Conservation (phyloP, 37 sponge, comb jelly and placozoan species). For the Lycopodina hypogea region DNA sequence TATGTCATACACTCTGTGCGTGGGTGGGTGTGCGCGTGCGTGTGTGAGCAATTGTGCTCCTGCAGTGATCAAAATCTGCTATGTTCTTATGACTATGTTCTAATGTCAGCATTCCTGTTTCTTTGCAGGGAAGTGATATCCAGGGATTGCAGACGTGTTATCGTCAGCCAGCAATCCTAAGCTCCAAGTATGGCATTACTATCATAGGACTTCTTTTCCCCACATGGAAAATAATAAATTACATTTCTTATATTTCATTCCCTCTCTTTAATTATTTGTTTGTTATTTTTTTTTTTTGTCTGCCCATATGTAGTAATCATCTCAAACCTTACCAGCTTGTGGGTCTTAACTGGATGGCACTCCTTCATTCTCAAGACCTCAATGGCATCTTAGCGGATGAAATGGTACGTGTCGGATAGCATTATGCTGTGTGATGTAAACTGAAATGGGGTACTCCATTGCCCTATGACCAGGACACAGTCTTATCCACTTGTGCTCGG, state of each 20-base stretch:
- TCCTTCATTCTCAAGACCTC: constrained; percentile 44
- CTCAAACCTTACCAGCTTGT: constrained; percentile 52
- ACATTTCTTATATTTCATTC: no score
- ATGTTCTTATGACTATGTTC: no score
- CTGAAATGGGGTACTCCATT: no score
- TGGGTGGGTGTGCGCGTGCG: no score
- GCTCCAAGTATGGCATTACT: neutral
- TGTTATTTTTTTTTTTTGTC: no score
- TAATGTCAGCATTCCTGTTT: no score
- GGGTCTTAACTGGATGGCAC: constrained; percentile 53
- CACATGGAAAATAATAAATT: no score
- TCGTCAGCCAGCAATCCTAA: neutral
- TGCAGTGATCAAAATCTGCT: neutral
- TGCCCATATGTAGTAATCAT: no score
- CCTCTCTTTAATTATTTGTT: no score
- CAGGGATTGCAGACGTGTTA: neutral
- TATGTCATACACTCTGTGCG: constrained; percentile 28
- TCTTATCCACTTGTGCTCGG: neutral
- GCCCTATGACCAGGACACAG: no score
- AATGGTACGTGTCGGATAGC: constrained; percentile 28
- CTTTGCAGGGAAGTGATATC: neutral
- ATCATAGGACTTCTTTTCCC: no score
- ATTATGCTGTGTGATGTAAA: neutral
- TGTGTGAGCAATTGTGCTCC: no score
- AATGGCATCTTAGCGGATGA: constrained; percentile 68